phyloP scores from a whole-genome alignment of 1,140 invertebrate species.

The Cyclina sinensis region DNA sequence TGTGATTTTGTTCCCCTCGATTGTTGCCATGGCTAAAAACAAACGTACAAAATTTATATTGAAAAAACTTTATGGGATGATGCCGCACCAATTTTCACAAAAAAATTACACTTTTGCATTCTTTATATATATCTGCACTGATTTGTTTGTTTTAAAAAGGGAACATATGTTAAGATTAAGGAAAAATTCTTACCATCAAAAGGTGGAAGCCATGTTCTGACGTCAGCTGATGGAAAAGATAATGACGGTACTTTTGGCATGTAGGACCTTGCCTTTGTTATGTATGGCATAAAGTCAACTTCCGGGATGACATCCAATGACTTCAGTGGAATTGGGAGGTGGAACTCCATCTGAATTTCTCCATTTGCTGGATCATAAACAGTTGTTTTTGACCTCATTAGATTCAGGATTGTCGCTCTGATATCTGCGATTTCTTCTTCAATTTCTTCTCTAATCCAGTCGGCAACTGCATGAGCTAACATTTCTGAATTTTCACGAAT shows the following conservation, averaged over 20 bases:
- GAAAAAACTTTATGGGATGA: not conserved
- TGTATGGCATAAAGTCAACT: conserved; percentile 59
- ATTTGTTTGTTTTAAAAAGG: not conserved
- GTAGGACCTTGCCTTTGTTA: conserved; percentile 63
- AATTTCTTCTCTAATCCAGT: conserved; percentile 48
- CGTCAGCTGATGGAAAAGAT: conserved; percentile 75
- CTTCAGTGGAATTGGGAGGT: conserved; percentile 95
- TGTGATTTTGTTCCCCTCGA: conserved; percentile 93
- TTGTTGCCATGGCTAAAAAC: conserved; percentile 87
- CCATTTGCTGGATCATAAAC: conserved; percentile 94
- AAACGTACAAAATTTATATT: not conserved
- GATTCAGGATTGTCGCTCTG: conserved; percentile 69
- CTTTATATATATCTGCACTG: not conserved
- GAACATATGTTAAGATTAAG: not conserved
- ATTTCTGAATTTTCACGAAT: conserved; percentile 66
- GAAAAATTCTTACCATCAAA: conserved; percentile 75
- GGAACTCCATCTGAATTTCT: conserved; percentile 93
- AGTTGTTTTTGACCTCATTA: conserved; percentile 85
- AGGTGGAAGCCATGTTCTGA: conserved; percentile 78
- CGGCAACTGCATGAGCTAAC: conserved; percentile 20
- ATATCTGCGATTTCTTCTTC: conserved; percentile 72
- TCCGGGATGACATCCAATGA: conserved; percentile 94
- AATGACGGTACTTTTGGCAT: conserved; percentile 59
- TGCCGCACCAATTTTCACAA: not conserved
- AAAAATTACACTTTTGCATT: not conserved